Evolutionary conservation across 2,888 invertebrate genomes (phyloP), one percentile per base, ranked within the genome.

Genomic region (Zaprionus lineosus): DNA sequence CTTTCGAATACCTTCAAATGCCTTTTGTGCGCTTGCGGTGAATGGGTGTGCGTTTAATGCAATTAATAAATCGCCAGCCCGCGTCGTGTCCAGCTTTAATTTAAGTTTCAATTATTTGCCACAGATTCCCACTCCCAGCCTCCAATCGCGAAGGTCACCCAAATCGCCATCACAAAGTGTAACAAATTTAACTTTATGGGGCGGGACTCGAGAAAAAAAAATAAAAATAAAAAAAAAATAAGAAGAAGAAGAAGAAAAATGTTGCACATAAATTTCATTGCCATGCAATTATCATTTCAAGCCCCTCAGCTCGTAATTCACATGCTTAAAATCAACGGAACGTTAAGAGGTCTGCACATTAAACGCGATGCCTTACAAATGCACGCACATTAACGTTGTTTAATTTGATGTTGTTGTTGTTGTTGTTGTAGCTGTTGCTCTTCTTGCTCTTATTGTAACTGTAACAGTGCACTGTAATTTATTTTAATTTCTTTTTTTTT

Each of bases 261-360:
- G 60, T 58, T 63, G 58, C 57, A 79, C 69, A 79, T 73, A 14
- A 79, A 86, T 65, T 60, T 70, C 78, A 85, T 71, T 78, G 83
- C 72, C 85, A 83, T 34, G 75, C 84, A 62, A 85, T 85, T 78
- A 76, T 68, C 48, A 56, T 69, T n/a, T n/a, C n/a, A n/a, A n/a
- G n/a, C n/a, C n/a, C n/a, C n/a, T n/a, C 31, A 33, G 28, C 56
- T 53, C 70, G 70, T 61, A 53, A 72, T 84, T 77, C 69, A 76
- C 77, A 69, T 81, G 68, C 53, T 52, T 58, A 57, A 83, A 83
- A 61, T 52, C 74, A 77, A 40, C 74, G 63, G 60, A 29, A 51
- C 68, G 69, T 73, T 19, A 60, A 62, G 40, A 21, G 19, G 26
- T 11, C 15, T 24, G n/a, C 19, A 16, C 69, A 67, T 62, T 57